These are phyloP conservation scores for Leptopilina myrica DNA, from an alignment of 2,888 invertebrate species.

Conservation along the genomic window DNA sequence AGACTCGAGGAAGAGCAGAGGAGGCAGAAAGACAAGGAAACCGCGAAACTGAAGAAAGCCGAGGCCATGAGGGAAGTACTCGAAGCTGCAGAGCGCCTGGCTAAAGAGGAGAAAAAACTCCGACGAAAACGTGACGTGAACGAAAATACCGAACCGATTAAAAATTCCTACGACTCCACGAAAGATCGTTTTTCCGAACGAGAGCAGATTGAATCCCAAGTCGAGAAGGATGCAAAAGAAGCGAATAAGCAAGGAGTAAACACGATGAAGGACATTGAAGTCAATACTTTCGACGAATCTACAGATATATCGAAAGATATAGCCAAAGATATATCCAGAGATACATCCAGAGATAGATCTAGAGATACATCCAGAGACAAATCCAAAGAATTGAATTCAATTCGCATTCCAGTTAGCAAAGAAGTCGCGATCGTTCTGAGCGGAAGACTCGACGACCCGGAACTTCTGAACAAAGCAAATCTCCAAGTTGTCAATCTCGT, in stretches of 20 bases:
- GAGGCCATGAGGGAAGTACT: conserved; percentile 87
- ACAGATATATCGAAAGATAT: too few species aligned
- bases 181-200: conserved; percentile 1
- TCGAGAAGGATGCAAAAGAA: conserved; percentile 8
- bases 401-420: conserved; percentile 69
- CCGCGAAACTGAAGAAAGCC: conserved; percentile 84
- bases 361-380: too few species aligned
- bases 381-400: conserved; percentile 35
- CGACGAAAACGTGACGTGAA: conserved; percentile 61
- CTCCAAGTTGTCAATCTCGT: conserved; percentile 70
- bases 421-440: conserved; percentile 72
- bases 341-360: too few species aligned
- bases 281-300: not conserved
- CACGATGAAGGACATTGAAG: conserved; percentile 21
- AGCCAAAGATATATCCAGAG: too few species aligned
- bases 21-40: conserved; percentile 82
- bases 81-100: conserved; percentile 83
- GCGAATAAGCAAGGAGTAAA: conserved; percentile 17
- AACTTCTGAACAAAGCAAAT: conserved; percentile 65
- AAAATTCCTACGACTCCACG: conserved; percentile 1
- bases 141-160: conserved; percentile 15
- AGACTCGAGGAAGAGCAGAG: conserved; percentile 85
- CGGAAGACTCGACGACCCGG: conserved; percentile 70
- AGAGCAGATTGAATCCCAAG: not conserved
- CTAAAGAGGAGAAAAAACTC: conserved; percentile 81